Base-by-base conservation (phyloP, 37 sponge, comb jelly and placozoan genomes). In the Chondrilla cf. caribensis region DNA sequence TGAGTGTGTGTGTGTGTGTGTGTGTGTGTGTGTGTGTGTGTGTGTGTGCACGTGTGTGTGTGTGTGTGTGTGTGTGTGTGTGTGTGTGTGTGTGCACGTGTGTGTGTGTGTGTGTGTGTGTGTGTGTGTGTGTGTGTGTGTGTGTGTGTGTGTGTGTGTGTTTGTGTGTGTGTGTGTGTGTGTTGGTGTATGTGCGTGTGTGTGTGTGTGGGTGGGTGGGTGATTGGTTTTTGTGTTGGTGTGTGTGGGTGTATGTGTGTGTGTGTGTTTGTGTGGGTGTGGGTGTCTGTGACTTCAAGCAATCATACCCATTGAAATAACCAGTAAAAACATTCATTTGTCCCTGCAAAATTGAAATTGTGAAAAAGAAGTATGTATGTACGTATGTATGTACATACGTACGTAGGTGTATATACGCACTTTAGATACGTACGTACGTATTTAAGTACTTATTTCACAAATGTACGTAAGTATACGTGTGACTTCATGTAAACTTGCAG, bases 1-100 rank as follows among this genome's bases (percentile, higher is more conserved):
- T 73, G 43, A 73, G 76, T 73, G 14, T 26, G 79, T 8, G 25
- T 9, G n/a, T 78, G 79, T 51, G 55, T 22, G 79, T 78, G 55
- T 43, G 57, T 51, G 55, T 78, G 57, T 19, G 55, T 47, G 57
- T 42, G 54, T 78, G 79, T 51, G 79, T 51, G 79, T 78, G 79
- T 78, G 57, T 29, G 79, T 78, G n/a, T 19, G 79, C 24, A 24
- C 6, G 54, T 78, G 79, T 19, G 51, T 26, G 79, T 19, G 57
- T 78, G 51, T 7, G 51, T n/a, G 79, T 78, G 79, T 78, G 57
- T 29, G 79, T 6, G n/a, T 19, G 79, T 78, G 59, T 79, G 80
- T 28, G 39, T 33, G 15, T 25, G 58, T 54, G 33, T 19, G 79
- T 51, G 55, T 43, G 79, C 25, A 25, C 31, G 79, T 78, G 25